These are phyloP conservation scores for Apeltes quadracus DNA, from an alignment of 2,113 vertebrate species.

Conservation along the genomic window DNA sequence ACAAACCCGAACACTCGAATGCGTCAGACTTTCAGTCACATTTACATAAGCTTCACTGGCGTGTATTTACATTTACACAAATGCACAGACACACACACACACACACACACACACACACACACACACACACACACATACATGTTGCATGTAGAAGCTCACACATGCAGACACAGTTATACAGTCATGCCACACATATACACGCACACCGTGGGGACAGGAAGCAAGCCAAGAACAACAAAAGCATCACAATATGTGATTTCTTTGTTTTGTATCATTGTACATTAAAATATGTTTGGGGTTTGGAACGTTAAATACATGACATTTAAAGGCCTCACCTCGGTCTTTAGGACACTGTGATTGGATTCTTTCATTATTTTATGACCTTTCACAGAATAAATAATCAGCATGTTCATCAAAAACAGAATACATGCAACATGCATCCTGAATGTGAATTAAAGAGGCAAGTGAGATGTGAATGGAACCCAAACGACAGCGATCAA, in stretches of 20 bases:
- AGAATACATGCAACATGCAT: not conserved
- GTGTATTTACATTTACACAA: not conserved
- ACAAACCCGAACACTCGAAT: not conserved
- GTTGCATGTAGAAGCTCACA: not conserved
- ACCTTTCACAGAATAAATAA: not conserved
- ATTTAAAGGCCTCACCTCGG: not conserved
- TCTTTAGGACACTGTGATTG: not conserved
- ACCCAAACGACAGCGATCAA: not conserved
- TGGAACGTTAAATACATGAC: not conserved
- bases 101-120: not conserved
- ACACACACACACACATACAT: not conserved
- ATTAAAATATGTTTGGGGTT: not conserved
- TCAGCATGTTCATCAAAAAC: not conserved
- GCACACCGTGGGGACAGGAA: not conserved
- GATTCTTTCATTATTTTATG: not conserved
- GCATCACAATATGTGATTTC: not conserved
- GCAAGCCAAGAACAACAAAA: not conserved
- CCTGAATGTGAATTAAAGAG: not conserved
- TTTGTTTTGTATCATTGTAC: not conserved
- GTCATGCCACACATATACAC: not conserved
- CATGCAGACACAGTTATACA: not conserved
- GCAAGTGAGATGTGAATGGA: conserved; percentile 3
- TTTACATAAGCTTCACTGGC: conserved; percentile 1
- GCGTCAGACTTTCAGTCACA: not conserved
- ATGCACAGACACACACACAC: not conserved